Evolutionary conservation across 2,113 vertebrate genomes (phyloP).

Genomic region (Chaetodon trifascialis): DNA sequence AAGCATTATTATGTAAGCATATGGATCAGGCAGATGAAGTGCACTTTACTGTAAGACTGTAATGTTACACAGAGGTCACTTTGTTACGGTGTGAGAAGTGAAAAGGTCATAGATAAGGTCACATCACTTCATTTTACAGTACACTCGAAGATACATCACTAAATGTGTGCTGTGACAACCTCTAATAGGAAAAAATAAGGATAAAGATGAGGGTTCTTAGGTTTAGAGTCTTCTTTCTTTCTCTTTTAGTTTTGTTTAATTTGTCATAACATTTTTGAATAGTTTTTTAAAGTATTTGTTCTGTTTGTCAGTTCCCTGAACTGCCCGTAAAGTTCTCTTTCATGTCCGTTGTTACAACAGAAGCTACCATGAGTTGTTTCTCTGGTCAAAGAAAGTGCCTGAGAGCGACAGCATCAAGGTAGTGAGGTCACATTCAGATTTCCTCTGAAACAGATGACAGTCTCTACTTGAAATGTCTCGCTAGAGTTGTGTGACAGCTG

Average conservation of each 20-base stretch:
- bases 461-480: neutral
- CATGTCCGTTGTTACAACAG: conserved; percentile 20
- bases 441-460: neutral
- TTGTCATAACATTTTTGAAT: conserved; percentile 30
- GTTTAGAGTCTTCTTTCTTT: neutral
- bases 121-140: conserved; percentile 17
- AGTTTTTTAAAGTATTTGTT: conserved; percentile 27
- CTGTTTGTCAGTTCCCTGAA: conserved; percentile 35
- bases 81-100: conserved; percentile 34
- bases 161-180: neutral
- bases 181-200: neutral
- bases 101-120: conserved; percentile 32
- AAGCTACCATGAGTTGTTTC: conserved; percentile 5
- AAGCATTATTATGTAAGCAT: conserved; percentile 69
- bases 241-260: conserved; percentile 37
- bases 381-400: conserved; percentile 58
- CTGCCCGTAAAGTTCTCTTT: conserved; percentile 23
- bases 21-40: conserved; percentile 76
- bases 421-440: neutral
- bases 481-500: neutral
- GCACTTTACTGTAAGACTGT: conserved; percentile 84
- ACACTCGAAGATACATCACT: conserved; percentile 38
- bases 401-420: conserved; percentile 6
- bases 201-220: neutral
- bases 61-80: conserved; percentile 45